phyloP scores from a whole-genome alignment of 2,113 vertebrate species.

The Procavia capensis region DNA sequence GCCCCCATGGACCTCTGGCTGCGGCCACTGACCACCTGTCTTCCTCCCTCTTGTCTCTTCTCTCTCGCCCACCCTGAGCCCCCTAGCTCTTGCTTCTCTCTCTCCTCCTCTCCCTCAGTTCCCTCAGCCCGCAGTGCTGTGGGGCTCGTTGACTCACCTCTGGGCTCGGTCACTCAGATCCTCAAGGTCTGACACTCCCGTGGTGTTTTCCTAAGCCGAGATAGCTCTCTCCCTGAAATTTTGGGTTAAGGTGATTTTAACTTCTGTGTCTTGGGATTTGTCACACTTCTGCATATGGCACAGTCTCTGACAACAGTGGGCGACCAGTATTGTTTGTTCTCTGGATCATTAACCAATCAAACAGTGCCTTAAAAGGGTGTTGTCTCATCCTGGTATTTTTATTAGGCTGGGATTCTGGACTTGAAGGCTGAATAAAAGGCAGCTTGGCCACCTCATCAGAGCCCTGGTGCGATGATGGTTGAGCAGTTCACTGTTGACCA shows the following conservation, averaged over 20 bases:
- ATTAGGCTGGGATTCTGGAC: neutral
- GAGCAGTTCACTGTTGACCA: too few relatives aligned
- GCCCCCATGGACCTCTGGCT: too few relatives aligned
- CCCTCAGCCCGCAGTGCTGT: neutral
- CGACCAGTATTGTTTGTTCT: neutral
- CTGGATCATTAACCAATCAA: neutral
- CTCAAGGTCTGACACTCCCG: neutral
- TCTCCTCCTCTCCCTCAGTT: neutral
- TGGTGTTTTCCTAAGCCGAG: neutral
- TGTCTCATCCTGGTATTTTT: neutral
- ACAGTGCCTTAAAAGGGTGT: neutral
- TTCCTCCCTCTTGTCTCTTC: neutral
- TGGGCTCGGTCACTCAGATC: neutral
- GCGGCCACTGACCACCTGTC: too few relatives aligned
- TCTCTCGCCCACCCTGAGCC: neutral
- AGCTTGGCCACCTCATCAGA: neutral
- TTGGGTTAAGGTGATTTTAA: neutral
- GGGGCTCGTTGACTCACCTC: neutral
- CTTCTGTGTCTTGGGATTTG: neutral
- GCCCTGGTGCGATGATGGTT: neutral
- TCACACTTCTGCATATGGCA: neutral
- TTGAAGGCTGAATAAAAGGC: neutral
- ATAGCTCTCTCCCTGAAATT: neutral
- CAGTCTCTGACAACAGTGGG: neutral
- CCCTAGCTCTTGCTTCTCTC: neutral